Base-by-base conservation (phyloP, 2,797 vertebrate species). In the Typhlichthys subterraneus region DNA sequence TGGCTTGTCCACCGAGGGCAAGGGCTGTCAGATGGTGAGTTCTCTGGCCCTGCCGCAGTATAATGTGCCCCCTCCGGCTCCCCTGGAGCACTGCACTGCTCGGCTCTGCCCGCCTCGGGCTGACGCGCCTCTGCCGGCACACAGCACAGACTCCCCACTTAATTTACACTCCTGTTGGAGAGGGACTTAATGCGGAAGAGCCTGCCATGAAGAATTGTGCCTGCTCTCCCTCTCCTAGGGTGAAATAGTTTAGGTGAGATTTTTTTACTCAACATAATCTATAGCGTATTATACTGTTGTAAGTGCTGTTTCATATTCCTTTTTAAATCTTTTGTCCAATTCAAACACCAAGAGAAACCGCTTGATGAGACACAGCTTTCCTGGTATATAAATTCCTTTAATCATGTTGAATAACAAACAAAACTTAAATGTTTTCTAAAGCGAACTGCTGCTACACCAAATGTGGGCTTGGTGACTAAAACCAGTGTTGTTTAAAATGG, bases 401-500 rank as follows among this genome's bases (percentile, higher is more conserved):
- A 82, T 81, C 82, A 81, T 87, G 75, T 75, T 77, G 84, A 87
- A 78, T 80, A 80, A 65, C 46, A 81, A 80, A 76, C 73, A 77
- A 67, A 74, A 70, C 59, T 70, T 75, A 68, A 85, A 72, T 63
- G 64, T 67, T 69, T 75, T 81, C 86, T 81, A 71, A 68, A 57
- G 53, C 84, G 82, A 80, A 83, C 79, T 87, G 88, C 84, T 84
- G 81, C 82, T 85, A 77, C 66, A 74, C 79, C 80, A 87, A 91
- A 88, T 91, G 86, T 81, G 77, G 70, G 85, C 83, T 79, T 76
- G 81, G 77, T 87, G 89, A 83, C 87, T 87, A 89, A 87, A 90
- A 88, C 81, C 80, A 75, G 88, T 88, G 88, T 91, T 89, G 88
- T 87, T 90, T 84, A 88, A 91, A 93, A 93, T 93, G 90, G 91